Conservation (phyloP, 2,797 vertebrate genomes). For the Mallotus villosus region DNA sequence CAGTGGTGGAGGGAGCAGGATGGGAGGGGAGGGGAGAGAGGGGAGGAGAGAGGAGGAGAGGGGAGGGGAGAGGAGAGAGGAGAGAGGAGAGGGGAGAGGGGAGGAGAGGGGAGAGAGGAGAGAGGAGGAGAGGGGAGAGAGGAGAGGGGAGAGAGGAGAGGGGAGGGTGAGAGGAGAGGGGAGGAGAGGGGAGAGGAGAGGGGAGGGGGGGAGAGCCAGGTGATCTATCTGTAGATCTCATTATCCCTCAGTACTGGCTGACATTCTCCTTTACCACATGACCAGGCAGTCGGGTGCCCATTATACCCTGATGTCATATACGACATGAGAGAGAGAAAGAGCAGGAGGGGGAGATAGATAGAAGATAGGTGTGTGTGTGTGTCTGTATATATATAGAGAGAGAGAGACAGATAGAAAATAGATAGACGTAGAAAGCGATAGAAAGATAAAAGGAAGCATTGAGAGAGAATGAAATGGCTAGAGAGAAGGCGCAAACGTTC, state of each 20-base stretch:
- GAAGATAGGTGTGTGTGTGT: background rate
- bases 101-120: background rate
- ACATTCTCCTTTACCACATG: background rate
- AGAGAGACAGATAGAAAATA: conserved; percentile 4
- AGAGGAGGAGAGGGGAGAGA: background rate
- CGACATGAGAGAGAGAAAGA: background rate
- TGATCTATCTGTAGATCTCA: conserved; percentile 5
- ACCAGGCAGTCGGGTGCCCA: background rate
- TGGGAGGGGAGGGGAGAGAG: background rate
- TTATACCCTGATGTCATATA: background rate
- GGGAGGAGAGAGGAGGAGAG: background rate
- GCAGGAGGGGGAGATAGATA: no score
- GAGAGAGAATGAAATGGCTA: background rate
- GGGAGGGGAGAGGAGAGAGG: background rate
- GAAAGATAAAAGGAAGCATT: no score
- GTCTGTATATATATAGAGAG: conserved; percentile 23
- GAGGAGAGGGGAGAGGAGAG: background rate
- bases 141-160: no score
- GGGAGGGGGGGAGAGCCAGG: background rate
- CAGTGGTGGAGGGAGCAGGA: background rate
- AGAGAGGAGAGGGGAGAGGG: background rate
- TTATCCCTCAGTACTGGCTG: background rate
- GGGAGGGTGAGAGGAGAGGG: background rate
- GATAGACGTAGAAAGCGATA: conserved; percentile 10
- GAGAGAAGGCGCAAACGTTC: background rate